Conservation (phyloP, 2,113 vertebrate genomes). For the Entomyzon cyanotis region DNA sequence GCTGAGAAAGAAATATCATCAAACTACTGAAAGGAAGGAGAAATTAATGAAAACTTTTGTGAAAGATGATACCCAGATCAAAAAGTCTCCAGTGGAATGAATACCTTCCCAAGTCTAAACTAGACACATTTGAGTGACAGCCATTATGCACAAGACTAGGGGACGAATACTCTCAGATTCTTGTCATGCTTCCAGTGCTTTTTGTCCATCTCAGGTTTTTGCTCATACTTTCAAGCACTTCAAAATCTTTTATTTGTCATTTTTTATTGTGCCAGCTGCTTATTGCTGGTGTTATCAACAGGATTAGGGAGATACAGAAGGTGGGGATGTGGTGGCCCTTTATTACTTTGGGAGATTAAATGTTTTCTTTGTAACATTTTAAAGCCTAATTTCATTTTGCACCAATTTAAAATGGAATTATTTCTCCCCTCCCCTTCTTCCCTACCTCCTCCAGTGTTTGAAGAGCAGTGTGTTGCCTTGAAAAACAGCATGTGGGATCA, state of each 20-base stretch:
- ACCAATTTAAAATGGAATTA: neutral
- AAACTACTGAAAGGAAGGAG: neutral
- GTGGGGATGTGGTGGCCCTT: neutral
- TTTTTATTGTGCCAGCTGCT: neutral
- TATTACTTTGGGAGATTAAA: neutral
- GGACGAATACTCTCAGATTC: neutral
- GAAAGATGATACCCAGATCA: neutral
- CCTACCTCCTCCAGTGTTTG: neutral
- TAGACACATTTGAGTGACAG: neutral
- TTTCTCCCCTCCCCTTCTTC: neutral
- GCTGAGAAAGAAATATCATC: neutral
- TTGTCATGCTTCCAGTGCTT: neutral
- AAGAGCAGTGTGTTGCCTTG: neutral
- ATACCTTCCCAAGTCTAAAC: neutral
- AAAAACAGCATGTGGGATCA: neutral
- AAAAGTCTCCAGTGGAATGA: neutral
- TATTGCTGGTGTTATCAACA: neutral
- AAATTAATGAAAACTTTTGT: neutral
- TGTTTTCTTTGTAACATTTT: neutral
- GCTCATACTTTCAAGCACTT: neutral
- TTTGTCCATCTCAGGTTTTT: neutral
- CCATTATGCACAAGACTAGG: neutral
- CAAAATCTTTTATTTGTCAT: neutral
- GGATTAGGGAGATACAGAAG: neutral
- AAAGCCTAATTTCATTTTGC: neutral